Base-by-base conservation (phyloP, 2,888 invertebrate species). In the Callinectes sapidus region DNA sequence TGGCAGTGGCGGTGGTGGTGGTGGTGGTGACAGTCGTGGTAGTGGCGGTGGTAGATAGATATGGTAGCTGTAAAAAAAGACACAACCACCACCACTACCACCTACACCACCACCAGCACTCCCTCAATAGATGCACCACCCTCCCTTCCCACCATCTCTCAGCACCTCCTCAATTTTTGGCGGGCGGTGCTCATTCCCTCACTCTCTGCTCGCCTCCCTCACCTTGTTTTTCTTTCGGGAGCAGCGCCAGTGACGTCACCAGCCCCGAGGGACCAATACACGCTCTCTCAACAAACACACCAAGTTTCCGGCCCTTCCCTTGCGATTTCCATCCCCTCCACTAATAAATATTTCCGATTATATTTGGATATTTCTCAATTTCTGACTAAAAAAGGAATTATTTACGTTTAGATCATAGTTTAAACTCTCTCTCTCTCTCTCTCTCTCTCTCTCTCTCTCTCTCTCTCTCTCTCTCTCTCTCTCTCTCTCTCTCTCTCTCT, bases 361-460 rank as follows among this genome's bases (percentile, higher is more conserved):
- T 66, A 61, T 89, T 28, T 87, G 10, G 32, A 85, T 85, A 14
- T 48, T 23, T n/a, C 5, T 14, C 1, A 28, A 35, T 14, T 81
- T 32, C 14, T 35, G 35, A 10, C 13, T 81, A n/a, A 32, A n/a
- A 32, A 35, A 35, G 81, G 2, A 16, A n/a, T n/a, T 55, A 32
- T 61, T 39, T 61, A 2, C 66, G 6, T 28, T 48, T 10, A 6
- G 71, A n/a, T 71, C 23, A 28, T n/a, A 28, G 16, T 3, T 1
- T 71, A 42, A 18, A 23, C n/a, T 89, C 48, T 89, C 48, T 89
- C 39, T 90, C 81, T 90, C 71, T 81, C 71, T 71, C 81, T 81
- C 42, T 90, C 81, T 90, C 71, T 81, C 71, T 71, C 81, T 81
- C 81, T 54, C 71, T 54, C 66, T 89, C 89, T 66, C 66, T 61